Evolutionary conservation across 2,888 invertebrate genomes (phyloP).

Genomic region (Ophioninae sp.): DNA sequence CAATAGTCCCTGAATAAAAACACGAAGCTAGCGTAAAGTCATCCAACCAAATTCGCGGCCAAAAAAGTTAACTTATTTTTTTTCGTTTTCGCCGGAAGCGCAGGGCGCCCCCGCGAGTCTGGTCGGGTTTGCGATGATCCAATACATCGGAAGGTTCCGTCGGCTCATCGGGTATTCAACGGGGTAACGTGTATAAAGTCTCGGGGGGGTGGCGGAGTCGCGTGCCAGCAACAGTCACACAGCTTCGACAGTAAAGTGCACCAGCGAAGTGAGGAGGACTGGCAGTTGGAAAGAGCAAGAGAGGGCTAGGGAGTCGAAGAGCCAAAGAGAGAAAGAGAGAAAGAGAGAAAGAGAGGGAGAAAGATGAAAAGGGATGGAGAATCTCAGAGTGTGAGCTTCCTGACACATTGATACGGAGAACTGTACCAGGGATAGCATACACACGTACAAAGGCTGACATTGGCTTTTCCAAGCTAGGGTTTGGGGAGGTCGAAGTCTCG

Average conservation of each 20-base stretch:
- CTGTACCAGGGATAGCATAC: constrained; percentile 24
- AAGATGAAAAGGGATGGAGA: constrained; percentile 26
- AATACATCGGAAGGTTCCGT: background rate
- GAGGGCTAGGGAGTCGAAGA: background rate
- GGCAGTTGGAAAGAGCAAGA: constrained; percentile 21
- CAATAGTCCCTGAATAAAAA: too few species aligned
- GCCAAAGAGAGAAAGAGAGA: constrained; percentile 1
- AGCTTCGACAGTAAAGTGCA: constrained; percentile 46
- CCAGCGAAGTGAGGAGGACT: constrained; percentile 7
- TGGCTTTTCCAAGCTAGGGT: constrained; percentile 44
- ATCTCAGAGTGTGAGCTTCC: constrained; percentile 47
- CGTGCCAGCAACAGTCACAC: constrained; percentile 49
- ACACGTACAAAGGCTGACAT: constrained; percentile 49
- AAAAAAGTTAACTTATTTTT: background rate
- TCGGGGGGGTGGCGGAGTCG: constrained; percentile 55
- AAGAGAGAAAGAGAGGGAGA: constrained; percentile 31
- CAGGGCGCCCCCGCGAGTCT: constrained; percentile 50
- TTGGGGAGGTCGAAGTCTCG: constrained; percentile 64
- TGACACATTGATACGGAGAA: constrained; percentile 25
- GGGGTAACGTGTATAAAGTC: constrained; percentile 61
- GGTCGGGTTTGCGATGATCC: constrained; percentile 53
- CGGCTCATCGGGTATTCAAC: constrained; percentile 69
- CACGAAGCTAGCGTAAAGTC: too few species aligned
- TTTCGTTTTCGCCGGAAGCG: background rate
- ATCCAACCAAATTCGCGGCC: too few species aligned